Percentiles rank a stretch among this genome's conserved stretches.
Evolutionary conservation across 2,113 vertebrate genomes (phyloP).

Genomic region (Pseudopodoces humilis): DNA sequence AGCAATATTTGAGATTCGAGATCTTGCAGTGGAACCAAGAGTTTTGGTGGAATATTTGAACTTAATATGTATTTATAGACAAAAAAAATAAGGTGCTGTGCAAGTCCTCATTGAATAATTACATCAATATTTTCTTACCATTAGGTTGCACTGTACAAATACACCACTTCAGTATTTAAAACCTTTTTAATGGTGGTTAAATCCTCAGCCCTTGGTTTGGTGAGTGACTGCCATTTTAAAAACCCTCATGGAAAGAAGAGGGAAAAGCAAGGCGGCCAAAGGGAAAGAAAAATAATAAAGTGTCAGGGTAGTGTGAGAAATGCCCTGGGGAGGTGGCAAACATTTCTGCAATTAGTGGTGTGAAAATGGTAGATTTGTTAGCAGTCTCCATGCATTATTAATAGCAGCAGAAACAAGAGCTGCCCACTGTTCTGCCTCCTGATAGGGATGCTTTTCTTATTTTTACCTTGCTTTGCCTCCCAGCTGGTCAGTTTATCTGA

Average conservation of each 20-base stretch:
- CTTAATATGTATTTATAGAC: background rate
- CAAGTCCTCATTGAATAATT: background rate
- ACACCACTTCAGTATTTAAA: background rate
- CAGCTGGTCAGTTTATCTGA: slow-evolving; percentile 15
- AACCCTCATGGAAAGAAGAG: background rate
- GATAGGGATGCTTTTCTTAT: background rate
- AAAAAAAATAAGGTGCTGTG: background rate
- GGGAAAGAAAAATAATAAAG: background rate
- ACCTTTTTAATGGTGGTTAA: background rate
- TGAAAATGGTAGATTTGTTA: slow-evolving; percentile 55
- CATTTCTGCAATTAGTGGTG: slow-evolving; percentile 51
- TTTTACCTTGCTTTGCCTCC: slow-evolving; percentile 15
- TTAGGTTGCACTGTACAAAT: background rate
- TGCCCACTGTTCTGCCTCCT: background rate
- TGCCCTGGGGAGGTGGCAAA: slow-evolving; percentile 47
- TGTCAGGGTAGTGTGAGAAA: slow-evolving; percentile 47
- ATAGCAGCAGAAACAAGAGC: slow-evolving; percentile 31
- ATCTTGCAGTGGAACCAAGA: background rate
- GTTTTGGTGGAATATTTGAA: background rate
- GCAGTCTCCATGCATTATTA: background rate
- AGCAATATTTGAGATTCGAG: background rate
- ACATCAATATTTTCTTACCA: background rate
- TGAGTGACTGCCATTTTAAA: background rate
- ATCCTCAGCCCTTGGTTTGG: background rate
- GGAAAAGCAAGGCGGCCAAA: background rate